Conservation (phyloP, 2,797 vertebrate genomes). For the Fratercula arctica region DNA sequence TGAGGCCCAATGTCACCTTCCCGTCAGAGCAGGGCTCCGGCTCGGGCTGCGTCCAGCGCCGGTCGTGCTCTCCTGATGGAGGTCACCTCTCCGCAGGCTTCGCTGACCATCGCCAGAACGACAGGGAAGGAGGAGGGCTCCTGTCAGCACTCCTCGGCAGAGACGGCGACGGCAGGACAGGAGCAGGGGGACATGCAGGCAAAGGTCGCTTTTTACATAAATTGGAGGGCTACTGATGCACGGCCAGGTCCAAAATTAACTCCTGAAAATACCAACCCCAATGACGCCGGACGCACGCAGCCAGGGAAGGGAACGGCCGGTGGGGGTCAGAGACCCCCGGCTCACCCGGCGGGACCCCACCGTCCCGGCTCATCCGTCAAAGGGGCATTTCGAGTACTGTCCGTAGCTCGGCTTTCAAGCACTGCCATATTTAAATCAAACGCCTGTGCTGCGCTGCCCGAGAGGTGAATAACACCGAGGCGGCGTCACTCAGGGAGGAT, state of each 20-base stretch:
- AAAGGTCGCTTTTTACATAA: conserved; percentile 9
- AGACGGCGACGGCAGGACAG: conserved; percentile 39
- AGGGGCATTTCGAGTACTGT: background rate
- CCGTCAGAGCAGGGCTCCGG: conserved; percentile 76
- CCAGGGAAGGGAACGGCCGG: background rate
- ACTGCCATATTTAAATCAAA: background rate
- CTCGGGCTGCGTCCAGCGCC: conserved; percentile 69
- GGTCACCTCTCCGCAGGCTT: conserved; percentile 76
- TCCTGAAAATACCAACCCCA: background rate
- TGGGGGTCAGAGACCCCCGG: background rate
- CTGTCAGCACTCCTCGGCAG: conserved; percentile 64
- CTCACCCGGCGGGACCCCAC: rapidly evolving
- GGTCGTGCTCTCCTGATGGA: conserved; percentile 63
- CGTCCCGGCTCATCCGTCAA: rapidly evolving
- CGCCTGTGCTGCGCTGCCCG: background rate
- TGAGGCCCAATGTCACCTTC: conserved; percentile 94
- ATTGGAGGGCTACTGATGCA: background rate
- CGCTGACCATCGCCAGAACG: conserved; percentile 69
- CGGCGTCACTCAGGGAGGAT: background rate
- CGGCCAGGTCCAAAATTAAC: background rate
- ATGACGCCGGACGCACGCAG: rapidly evolving
- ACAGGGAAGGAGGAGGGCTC: conserved; percentile 60
- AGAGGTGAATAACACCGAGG: background rate
- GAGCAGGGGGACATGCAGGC: background rate
- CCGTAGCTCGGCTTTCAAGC: background rate